Conservation (phyloP, 2,888 invertebrate species). For the Diogma glabrata region DNA sequence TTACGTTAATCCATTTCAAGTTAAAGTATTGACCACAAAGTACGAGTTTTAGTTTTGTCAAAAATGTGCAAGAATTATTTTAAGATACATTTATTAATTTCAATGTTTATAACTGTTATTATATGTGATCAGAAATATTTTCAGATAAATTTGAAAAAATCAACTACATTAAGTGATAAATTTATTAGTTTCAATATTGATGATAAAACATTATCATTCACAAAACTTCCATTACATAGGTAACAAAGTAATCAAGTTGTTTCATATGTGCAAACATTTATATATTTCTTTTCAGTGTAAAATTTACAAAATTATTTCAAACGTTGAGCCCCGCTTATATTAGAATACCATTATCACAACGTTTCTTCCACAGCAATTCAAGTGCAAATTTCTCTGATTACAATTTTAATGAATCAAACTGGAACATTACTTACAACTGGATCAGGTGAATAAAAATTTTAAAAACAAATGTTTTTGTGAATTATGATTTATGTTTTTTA, state of each 20-base stretch:
- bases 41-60: too few relatives aligned
- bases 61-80: too few relatives aligned
- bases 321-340: conserved; percentile 1
- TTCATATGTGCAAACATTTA: too few relatives aligned
- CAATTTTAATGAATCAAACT: conserved; percentile 20
- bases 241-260: too few relatives aligned
- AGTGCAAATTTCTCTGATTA: neutral
- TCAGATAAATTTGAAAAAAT: conserved; percentile 5
- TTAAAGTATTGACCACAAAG: too few relatives aligned
- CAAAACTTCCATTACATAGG: too few relatives aligned
- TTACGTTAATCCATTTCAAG: too few relatives aligned
- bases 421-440: conserved; percentile 32
- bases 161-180: neutral
- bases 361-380: neutral
- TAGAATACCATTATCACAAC: neutral
- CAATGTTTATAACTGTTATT: too few relatives aligned
- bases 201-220: too few relatives aligned
- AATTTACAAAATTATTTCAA: neutral
- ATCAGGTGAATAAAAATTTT: neutral
- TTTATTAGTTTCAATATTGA: conserved; percentile 1
- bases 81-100: too few relatives aligned
- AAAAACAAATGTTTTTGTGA: neutral
- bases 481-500: neutral
- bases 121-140: too few relatives aligned
- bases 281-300: neutral